These are phyloP conservation scores for Carassius auratus DNA, from an alignment of 2,113 vertebrate species.

Conservation along the genomic window DNA sequence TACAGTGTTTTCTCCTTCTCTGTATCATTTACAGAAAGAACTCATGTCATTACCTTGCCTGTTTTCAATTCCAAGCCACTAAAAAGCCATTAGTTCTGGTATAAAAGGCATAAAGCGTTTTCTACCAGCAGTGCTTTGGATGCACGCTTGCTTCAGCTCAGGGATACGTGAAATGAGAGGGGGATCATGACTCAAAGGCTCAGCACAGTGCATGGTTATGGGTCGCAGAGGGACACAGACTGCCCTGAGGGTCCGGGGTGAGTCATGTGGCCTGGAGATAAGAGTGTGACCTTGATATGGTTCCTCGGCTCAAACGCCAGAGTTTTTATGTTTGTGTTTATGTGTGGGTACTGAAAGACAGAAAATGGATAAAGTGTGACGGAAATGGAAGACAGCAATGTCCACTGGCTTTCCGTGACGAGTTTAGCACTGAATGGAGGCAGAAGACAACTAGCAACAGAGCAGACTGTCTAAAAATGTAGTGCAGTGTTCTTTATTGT, in stretches of 20 bases:
- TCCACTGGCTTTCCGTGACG: not conserved
- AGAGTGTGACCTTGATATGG: slow-evolving; percentile 21
- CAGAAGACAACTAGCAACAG: not conserved
- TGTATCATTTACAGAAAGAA: not conserved
- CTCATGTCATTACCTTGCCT: not conserved
- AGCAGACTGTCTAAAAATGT: not conserved
- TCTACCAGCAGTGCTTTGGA: not conserved
- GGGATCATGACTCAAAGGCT: slow-evolving; percentile 4
- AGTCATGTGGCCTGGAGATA: slow-evolving; percentile 10
- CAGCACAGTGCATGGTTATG: slow-evolving; percentile 7
- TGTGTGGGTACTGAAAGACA: not conserved
- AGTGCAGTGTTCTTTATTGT: not conserved
- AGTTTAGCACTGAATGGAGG: not conserved
- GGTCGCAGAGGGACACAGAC: slow-evolving; percentile 12
- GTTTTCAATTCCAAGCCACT: not conserved
- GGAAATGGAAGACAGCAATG: slow-evolving; percentile 11
- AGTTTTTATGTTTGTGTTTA: slow-evolving; percentile 2
- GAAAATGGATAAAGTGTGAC: not conserved
- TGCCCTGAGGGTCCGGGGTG: not conserved
- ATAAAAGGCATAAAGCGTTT: not conserved
- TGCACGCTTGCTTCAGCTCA: not conserved
- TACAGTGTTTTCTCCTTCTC: too few relatives aligned
- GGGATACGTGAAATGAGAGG: slow-evolving; percentile 11
- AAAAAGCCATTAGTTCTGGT: not conserved
- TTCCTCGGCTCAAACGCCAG: not conserved